Evolutionary conservation across 37 sponge, comb jelly and placozoan species (phyloP), one percentile per base, ranked within the genome.

Genomic region (Ianthella basta): DNA sequence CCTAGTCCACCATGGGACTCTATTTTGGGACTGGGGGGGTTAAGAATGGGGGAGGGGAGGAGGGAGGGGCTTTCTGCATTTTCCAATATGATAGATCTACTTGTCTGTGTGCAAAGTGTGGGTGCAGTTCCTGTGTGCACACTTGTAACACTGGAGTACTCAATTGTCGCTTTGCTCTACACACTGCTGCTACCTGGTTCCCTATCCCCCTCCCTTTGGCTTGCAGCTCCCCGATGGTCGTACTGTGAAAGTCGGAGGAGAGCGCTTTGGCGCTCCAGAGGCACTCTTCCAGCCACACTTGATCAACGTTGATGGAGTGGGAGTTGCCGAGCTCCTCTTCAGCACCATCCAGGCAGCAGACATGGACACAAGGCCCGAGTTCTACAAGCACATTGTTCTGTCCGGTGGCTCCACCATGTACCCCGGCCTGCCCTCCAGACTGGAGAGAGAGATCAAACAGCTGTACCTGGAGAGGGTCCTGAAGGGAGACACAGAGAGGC

Each of bases 321-420:
- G 99, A 13, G 94, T 99, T 61, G 96, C 99, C 0, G 99, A 99
- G 86, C 84, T 99, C 44, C 90, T 99, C 60, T 99, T 95, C 88
- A 99, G 95, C 83, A 97, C 99, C 50, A 99, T 98, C 72, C 89
- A 99, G 79, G 96, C 99, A 8, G 99, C 99, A 25, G 99, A 99
- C 73, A 97, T 99, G 69, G 97, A 99, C 89, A 93, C 98, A 23
- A 68, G 99, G 55, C 72, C 97, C 20, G 97, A 95, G 68, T 93
- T 99, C 82, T 99, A 99, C 92, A 99, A 97, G 86, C 99, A 99
- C 90, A 99, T 99, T 80, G 99, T 99, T 0, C 87, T 99, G 55
- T 95, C 96, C 20, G 99, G 99, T 16, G 99, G 99, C 29, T 91
- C 96, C 66, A 99, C 99, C 74, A 99, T 99, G 99, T 99, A 99